Percentiles rank a stretch among this genome's conserved stretches.
phyloP scores from a whole-genome alignment of 1,140 invertebrate species.

The Chlorops oryzae region DNA sequence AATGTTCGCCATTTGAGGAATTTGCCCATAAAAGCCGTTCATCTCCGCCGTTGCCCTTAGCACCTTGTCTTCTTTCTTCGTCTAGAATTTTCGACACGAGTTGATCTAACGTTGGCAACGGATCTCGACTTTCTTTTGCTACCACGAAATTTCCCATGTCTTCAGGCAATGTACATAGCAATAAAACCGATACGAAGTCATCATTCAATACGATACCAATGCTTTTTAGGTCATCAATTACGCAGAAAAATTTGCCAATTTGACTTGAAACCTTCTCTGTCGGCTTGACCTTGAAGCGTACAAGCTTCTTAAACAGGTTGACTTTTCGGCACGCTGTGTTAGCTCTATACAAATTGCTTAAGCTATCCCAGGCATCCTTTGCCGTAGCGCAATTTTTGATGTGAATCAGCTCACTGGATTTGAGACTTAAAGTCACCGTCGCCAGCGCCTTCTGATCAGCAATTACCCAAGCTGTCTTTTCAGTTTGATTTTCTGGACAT shows the following conservation, averaged over 20 bases:
- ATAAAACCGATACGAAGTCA: slow-evolving; percentile 8
- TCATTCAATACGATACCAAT: slow-evolving; percentile 6
- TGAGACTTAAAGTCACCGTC: slow-evolving; percentile 10
- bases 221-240: slow-evolving; percentile 5
- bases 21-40: slow-evolving; percentile 3
- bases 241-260: slow-evolving; percentile 9
- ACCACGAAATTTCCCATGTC: slow-evolving; percentile 16
- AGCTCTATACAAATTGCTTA: slow-evolving; percentile 4
- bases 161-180: slow-evolving; percentile 9
- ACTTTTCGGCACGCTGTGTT: slow-evolving; percentile 9
- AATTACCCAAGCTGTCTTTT: slow-evolving; percentile 2
- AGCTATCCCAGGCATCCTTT: slow-evolving; percentile 8
- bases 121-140: slow-evolving; percentile 9
- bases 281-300: slow-evolving; percentile 6
- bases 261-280: slow-evolving; percentile 5
- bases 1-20: neutral
- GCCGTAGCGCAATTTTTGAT: slow-evolving; percentile 11
- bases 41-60: neutral
- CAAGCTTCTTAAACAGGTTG: slow-evolving; percentile 11
- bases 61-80: slow-evolving; percentile 8
- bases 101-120: slow-evolving; percentile 8
- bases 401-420: slow-evolving; percentile 8
- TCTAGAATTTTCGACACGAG: slow-evolving; percentile 10
- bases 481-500: neutral
- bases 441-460: slow-evolving; percentile 6